These are phyloP conservation scores for Hybos culiciformis DNA, from an alignment of 2,888 invertebrate species.

Conservation along the genomic window DNA sequence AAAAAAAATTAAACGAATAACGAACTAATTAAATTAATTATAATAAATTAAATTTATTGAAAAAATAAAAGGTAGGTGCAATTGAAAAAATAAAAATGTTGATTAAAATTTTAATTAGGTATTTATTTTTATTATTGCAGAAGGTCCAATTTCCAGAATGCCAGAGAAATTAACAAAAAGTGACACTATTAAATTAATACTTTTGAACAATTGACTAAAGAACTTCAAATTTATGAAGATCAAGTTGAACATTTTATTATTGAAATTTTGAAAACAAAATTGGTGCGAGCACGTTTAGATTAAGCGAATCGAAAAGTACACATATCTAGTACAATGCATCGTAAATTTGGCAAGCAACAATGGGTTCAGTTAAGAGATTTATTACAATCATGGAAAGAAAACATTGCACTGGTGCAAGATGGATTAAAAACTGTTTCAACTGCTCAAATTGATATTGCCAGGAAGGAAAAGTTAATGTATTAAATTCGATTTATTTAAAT, in stretches of 20 bases:
- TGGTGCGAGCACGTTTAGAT: conserved; percentile 87
- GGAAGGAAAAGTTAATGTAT: conserved; percentile 30
- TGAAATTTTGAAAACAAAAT: conserved; percentile 83
- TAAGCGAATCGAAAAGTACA: conserved; percentile 72
- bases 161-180: too few relatives aligned
- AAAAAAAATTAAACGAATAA: too few relatives aligned
- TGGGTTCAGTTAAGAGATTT: conserved; percentile 83
- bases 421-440: conserved; percentile 64
- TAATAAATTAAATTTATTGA: too few relatives aligned
- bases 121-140: too few relatives aligned
- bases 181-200: too few relatives aligned
- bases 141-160: too few relatives aligned
- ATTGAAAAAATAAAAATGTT: too few relatives aligned
- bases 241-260: conserved; percentile 95
- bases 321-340: conserved; percentile 87
- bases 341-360: conserved; percentile 85
- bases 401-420: conserved; percentile 66
- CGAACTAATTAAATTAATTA: too few relatives aligned
- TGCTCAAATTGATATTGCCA: conserved; percentile 49
- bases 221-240: conserved; percentile 72
- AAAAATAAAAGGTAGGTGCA: too few relatives aligned
- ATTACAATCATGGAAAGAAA: conserved; percentile 71
- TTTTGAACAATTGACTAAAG: conserved; percentile 78
- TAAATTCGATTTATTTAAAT: too few relatives aligned
- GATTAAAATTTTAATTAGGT: too few relatives aligned